These are phyloP conservation scores for Peromyscus aztecus DNA, from an alignment of 2,797 vertebrate genomes.

Conservation along the genomic window DNA sequence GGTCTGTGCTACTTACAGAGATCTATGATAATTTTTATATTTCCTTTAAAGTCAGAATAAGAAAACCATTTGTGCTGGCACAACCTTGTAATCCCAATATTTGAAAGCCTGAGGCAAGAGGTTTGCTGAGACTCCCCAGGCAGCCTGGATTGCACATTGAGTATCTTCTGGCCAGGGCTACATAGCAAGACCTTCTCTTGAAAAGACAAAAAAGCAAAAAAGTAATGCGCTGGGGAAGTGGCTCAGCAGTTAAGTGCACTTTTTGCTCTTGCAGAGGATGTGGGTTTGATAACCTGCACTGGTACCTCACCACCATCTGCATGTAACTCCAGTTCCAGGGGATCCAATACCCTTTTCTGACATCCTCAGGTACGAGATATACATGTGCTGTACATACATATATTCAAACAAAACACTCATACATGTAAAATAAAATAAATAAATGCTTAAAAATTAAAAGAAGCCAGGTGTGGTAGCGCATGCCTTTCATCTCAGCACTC, in stretches of 20 bases:
- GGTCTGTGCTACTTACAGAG: not conserved
- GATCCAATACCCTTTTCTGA: not conserved
- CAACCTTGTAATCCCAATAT: not conserved
- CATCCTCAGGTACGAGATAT: not conserved
- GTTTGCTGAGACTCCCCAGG: not conserved
- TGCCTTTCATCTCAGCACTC: too few species aligned
- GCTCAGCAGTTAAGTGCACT: not conserved
- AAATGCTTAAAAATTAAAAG: too few species aligned
- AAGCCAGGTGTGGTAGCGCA: too few species aligned
- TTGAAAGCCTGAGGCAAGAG: not conserved
- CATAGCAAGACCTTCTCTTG: not conserved
- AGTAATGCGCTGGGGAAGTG: not conserved
- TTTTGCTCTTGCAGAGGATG: not conserved
- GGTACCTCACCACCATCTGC: not conserved
- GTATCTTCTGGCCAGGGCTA: not conserved
- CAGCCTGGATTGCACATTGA: not conserved
- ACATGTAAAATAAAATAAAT: not conserved
- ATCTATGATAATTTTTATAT: not conserved
- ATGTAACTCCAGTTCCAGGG: not conserved
- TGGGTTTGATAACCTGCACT: not conserved
- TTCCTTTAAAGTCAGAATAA: not conserved
- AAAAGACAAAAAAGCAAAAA: not conserved
- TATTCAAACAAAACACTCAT: not conserved
- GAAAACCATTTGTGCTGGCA: not conserved
- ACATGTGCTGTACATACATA: not conserved